phyloP scores from a whole-genome alignment of 1,140 invertebrate genomes.

The Yoshiicerus persimilis region DNA sequence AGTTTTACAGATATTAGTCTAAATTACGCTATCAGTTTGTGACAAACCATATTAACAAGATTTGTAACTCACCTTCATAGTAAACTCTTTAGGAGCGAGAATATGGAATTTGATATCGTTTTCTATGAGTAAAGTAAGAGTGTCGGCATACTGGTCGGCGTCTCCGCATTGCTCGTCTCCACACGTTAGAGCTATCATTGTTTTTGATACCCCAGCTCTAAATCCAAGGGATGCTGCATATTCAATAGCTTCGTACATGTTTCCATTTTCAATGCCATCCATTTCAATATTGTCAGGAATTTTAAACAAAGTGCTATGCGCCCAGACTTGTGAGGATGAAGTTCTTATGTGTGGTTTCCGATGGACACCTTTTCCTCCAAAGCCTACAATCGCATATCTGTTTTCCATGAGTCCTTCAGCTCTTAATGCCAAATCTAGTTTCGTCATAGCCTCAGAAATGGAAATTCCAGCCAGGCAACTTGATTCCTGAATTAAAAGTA shows the following conservation, averaged over 20 bases:
- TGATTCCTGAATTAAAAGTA: conserved; percentile 60
- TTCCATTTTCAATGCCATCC: conserved; percentile 28
- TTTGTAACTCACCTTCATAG: conserved; percentile 42
- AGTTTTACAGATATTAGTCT: too few relatives aligned
- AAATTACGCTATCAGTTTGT: too few relatives aligned
- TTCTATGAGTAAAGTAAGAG: conserved; percentile 53
- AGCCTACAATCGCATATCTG: conserved; percentile 59
- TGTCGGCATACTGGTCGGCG: conserved; percentile 51
- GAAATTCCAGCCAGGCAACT: conserved; percentile 50
- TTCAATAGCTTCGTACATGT: conserved; percentile 54
- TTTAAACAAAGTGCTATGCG: conserved; percentile 45
- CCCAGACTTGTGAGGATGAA: conserved; percentile 55
- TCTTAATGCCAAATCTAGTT: conserved; percentile 54
- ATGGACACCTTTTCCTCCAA: conserved; percentile 54
- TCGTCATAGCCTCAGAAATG: conserved; percentile 39
- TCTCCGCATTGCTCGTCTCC: conserved; percentile 51
- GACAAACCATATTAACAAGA: too few relatives aligned
- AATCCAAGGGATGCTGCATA: conserved; percentile 57
- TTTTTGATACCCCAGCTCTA: conserved; percentile 59
- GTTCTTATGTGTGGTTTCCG: conserved; percentile 55
- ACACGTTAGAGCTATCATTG: conserved; percentile 57
- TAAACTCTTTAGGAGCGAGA: conserved; percentile 52
- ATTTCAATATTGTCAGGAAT: conserved; percentile 19
- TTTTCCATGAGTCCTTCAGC: conserved; percentile 53
- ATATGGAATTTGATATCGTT: conserved; percentile 57